Evolutionary conservation across 1,140 invertebrate genomes (phyloP), one percentile per base, ranked within the genome.

Genomic region (Dufourea novaeangliae): DNA sequence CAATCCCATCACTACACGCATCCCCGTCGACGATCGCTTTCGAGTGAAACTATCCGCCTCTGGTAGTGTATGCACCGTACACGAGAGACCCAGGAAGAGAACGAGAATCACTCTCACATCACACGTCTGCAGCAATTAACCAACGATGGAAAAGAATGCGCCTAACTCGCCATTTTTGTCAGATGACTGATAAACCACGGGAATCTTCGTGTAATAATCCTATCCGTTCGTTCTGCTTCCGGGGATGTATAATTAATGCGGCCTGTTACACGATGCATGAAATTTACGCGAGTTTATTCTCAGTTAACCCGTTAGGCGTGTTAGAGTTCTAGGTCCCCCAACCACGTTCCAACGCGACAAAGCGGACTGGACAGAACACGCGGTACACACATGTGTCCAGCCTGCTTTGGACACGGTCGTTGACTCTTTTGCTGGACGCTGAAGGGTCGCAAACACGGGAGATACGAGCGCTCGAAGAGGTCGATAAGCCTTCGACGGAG

Each of bases 361-460:
- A 78, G 66, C 50, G 54, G n/a, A 83, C 70, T 80, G 83, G 78
- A 78, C 78, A 78, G n/a, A n/a, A n/a, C n/a, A n/a, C n/a, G n/a
- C n/a, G n/a, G n/a, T n/a, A n/a, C n/a, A n/a, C n/a, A n/a, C 39
- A 68, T 64, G 78, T 80, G 78, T 85, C 82, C 82, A 84, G 76
- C 64, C 64, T 70, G 78, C 83, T 85, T 85, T 85, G 50, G 83
- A 84, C n/a, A n/a, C 83, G 83, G 83, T 85, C 83, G 69, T 84
- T 85, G 83, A 84, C 82, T 84, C 73, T 73, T n/a, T 85, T 72
- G 68, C 57, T 80, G 72, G 78, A 39, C 52, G 56, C 63, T 44
- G 57, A 84, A 85, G 73, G 82, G 83, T 85, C 83, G 76, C 25
- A 50, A 41, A 67, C 67, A 20, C 34, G 39, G 46, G 54, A 78